A percentile compares a stretch with the other conserved stretches of the same genome.
These are phyloP conservation scores for Helobdella robusta DNA, from an alignment of 2,888 invertebrate genomes.

Conservation along the genomic window DNA sequence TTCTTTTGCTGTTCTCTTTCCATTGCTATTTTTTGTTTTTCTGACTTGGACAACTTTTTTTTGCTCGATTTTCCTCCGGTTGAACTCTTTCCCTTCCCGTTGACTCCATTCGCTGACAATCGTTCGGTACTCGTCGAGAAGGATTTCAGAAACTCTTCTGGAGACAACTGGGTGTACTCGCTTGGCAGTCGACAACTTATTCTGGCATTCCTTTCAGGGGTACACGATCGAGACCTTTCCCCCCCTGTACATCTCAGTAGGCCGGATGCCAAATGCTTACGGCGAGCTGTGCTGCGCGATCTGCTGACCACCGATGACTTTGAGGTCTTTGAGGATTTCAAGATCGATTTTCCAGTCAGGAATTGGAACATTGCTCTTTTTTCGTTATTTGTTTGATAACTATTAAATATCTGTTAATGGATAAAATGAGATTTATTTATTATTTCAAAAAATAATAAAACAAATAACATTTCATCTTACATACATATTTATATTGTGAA, in stretches of 20 bases:
- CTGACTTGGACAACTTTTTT: not conserved
- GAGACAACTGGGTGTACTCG: not conserved
- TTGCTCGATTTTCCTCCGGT: too few relatives aligned
- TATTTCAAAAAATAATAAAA: too few relatives aligned
- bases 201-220: not conserved
- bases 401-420: too few relatives aligned
- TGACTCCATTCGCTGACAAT: not conserved
- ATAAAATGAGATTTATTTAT: too few relatives aligned
- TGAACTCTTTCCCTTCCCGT: too few relatives aligned
- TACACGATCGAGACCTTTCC: not conserved
- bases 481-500: too few relatives aligned
- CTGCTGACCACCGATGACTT: not conserved
- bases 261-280: not conserved
- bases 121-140: not conserved
- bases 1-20: not conserved
- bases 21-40: not conserved
- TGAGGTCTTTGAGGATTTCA: not conserved
- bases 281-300: not conserved
- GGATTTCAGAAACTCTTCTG: not conserved
- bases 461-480: too few relatives aligned
- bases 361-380: not conserved
- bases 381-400: too few relatives aligned
- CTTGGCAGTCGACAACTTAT: conserved; percentile 1
- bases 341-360: not conserved
- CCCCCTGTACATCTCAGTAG: conserved; percentile 1